phyloP scores from a whole-genome alignment of 1,140 invertebrate genomes.

The Copidosoma floridanum region DNA sequence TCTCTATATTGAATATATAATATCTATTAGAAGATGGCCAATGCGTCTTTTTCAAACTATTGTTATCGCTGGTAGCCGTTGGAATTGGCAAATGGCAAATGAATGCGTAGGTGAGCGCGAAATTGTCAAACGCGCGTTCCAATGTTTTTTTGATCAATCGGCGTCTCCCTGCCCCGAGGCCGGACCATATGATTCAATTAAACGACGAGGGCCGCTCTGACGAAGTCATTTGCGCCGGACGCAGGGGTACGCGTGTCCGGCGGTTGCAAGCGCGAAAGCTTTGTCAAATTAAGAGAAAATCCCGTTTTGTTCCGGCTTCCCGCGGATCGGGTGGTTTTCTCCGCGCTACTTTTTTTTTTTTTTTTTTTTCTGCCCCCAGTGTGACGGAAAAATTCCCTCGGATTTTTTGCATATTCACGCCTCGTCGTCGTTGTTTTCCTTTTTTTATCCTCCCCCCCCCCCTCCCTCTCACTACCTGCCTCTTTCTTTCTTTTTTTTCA shows the following conservation, averaged over 20 bases:
- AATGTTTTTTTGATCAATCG: no score
- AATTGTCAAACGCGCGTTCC: no score
- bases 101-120: no score
- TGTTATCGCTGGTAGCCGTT: no score
- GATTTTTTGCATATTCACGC: neutral
- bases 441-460: neutral
- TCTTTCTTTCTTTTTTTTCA: no score
- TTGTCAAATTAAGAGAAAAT: constrained; percentile 24
- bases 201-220: constrained; percentile 16
- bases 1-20: no score
- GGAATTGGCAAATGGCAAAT: no score
- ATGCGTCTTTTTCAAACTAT: no score
- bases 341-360: no score
- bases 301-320: constrained; percentile 14
- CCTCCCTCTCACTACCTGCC: no score
- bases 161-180: constrained; percentile 13
- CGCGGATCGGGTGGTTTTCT: constrained; percentile 6
- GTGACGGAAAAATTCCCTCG: neutral
- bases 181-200: constrained; percentile 20
- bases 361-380: no score
- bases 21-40: no score
- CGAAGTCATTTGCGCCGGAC: constrained; percentile 15
- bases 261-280: constrained; percentile 10
- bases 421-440: neutral
- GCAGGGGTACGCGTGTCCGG: neutral